Conservation (phyloP, 2,113 vertebrate species). For the Chamaetylas fuelleborni region DNA sequence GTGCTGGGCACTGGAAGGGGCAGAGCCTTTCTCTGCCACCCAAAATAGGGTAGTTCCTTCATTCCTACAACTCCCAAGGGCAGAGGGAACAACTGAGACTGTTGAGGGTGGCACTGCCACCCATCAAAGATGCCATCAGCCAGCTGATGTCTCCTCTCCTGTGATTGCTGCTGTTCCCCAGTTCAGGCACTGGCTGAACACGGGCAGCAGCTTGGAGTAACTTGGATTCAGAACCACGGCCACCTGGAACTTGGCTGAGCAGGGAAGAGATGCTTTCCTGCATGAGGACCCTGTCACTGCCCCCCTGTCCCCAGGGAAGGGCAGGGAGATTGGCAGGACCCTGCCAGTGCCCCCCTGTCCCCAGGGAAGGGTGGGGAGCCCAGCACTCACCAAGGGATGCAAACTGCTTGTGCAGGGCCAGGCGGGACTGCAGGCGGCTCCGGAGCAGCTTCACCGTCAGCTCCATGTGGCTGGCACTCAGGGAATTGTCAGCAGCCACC, state of each 20-base stretch:
- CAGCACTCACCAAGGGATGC: slow-evolving; percentile 85
- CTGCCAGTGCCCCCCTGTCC: neutral
- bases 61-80: no score
- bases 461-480: slow-evolving; percentile 97
- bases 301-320: neutral
- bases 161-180: slow-evolving; percentile 81
- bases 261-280: neutral
- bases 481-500: slow-evolving; percentile 77
- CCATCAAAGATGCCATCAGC: neutral
- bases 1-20: neutral
- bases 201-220: slow-evolving; percentile 83
- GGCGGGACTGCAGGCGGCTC: slow-evolving; percentile 86
- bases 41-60: neutral
- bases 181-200: slow-evolving; percentile 88
- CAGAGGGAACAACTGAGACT: neutral
- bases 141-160: neutral
- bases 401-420: slow-evolving; percentile 95
- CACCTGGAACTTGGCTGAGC: slow-evolving; percentile 82
- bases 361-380: neutral
- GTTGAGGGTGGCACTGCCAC: neutral
- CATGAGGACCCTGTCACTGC: neutral
- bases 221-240: slow-evolving; percentile 85
- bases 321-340: no score
- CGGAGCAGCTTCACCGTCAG: slow-evolving; percentile 90
- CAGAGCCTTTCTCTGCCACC: neutral